These are phyloP conservation scores for Martes martes DNA, from an alignment of 2,113 vertebrate genomes.

Conservation along the genomic window DNA sequence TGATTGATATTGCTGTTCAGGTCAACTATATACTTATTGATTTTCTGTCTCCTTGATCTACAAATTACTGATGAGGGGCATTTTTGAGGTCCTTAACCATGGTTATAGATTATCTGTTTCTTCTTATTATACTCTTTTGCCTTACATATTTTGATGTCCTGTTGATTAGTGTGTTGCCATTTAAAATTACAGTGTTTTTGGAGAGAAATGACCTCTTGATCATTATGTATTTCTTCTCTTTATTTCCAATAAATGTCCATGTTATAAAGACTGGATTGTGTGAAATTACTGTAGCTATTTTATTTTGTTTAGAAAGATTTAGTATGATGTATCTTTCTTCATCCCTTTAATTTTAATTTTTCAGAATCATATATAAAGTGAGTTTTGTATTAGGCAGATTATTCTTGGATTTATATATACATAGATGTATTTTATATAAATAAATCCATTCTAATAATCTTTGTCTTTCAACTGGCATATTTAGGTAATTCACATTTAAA, in stretches of 20 bases:
- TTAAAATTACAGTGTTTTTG: background rate
- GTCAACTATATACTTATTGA: background rate
- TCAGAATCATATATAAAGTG: background rate
- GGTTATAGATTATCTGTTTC: background rate
- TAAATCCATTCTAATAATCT: background rate
- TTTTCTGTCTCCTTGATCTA: background rate
- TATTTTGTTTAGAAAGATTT: background rate
- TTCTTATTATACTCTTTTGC: background rate
- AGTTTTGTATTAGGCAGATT: background rate
- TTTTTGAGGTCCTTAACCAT: background rate
- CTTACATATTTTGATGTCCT: background rate
- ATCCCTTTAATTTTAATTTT: background rate
- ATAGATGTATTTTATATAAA: background rate
- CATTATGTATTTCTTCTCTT: background rate
- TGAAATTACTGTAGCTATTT: background rate
- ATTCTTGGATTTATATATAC: background rate
- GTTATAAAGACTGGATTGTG: background rate
- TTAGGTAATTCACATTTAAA: background rate
- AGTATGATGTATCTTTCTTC: background rate
- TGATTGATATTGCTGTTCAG: background rate
- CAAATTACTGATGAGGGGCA: background rate
- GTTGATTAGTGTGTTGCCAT: background rate
- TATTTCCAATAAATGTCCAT: background rate
- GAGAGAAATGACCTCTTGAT: background rate
- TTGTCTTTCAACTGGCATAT: background rate